Percentiles rank a stretch among this genome's conserved stretches.
phyloP scores from a whole-genome alignment of 2,113 vertebrate genomes.

The Pagrus major region DNA sequence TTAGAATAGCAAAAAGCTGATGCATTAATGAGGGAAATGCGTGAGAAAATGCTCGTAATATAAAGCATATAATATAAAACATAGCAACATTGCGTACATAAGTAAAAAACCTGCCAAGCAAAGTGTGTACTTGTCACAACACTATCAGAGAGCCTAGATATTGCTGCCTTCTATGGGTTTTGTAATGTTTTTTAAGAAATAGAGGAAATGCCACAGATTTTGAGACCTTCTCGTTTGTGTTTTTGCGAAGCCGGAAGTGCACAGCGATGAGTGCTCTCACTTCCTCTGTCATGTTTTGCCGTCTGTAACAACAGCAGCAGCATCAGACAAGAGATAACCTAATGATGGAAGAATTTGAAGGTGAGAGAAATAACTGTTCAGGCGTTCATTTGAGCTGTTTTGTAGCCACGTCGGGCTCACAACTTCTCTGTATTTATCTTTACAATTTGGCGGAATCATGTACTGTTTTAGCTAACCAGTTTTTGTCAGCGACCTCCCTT shows the following conservation, averaged over 20 bases:
- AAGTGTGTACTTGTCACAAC: neutral
- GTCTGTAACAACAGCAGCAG: conserved; percentile 28
- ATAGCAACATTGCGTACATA: neutral
- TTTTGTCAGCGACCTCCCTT: conserved; percentile 43
- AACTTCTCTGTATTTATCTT: neutral
- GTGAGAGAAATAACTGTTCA: conserved; percentile 65
- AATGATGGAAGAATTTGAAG: conserved; percentile 88
- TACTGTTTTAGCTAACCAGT: neutral
- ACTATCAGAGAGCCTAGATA: neutral
- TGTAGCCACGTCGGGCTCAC: neutral
- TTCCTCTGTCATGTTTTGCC: neutral
- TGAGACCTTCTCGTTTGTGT: fast-evolving
- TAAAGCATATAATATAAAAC: neutral
- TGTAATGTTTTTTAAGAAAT: neutral
- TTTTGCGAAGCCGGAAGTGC: conserved; percentile 54
- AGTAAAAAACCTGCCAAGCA: neutral
- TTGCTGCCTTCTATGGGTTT: neutral
- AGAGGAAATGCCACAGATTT: neutral
- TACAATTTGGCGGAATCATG: fast-evolving
- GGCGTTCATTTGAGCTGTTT: neutral
- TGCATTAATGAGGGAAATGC: neutral
- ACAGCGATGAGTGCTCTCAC: fast-evolving
- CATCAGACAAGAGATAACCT: conserved; percentile 57
- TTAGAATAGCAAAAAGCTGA: neutral
- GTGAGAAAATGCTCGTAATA: neutral